phyloP scores from a whole-genome alignment of 1,140 invertebrate genomes.

The Luehdorfia chinensis region DNA sequence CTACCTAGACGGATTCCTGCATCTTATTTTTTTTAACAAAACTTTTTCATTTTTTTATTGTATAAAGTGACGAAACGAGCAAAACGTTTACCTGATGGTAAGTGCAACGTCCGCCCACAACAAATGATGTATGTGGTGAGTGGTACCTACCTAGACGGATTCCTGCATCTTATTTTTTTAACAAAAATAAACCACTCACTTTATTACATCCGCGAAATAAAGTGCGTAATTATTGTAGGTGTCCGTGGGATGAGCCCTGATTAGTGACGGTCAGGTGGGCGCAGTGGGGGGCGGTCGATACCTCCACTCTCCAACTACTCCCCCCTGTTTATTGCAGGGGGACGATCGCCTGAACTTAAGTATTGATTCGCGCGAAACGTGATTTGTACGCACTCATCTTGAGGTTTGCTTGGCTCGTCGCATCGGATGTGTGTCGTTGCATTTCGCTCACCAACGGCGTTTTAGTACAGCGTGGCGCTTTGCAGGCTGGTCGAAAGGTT shows the following conservation, averaged over 20 bases:
- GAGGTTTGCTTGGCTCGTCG: constrained; percentile 41
- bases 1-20: too few relatives aligned
- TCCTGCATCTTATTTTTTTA: too few relatives aligned
- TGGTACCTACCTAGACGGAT: too few relatives aligned
- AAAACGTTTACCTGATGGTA: too few relatives aligned
- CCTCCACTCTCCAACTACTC: constrained; percentile 42
- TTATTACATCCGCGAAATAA: constrained; percentile 32
- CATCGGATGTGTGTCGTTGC: constrained; percentile 22
- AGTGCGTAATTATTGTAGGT: constrained; percentile 64
- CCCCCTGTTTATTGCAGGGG: constrained; percentile 66
- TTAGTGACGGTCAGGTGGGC: constrained; percentile 74
- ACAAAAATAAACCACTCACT: too few relatives aligned
- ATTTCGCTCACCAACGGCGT: constrained; percentile 29
- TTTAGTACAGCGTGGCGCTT: background rate
- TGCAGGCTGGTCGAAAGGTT: too few relatives aligned
- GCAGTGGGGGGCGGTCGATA: constrained; percentile 46
- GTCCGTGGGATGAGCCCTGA: constrained; percentile 71
- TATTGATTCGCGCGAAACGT: constrained; percentile 76
- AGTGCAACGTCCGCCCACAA: too few relatives aligned
- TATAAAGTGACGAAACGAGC: too few relatives aligned
- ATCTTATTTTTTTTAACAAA: too few relatives aligned
- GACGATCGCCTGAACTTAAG: constrained; percentile 73
- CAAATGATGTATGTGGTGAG: too few relatives aligned
- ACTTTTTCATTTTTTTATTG: too few relatives aligned
- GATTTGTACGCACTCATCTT: constrained; percentile 75